Evolutionary conservation across 2,888 invertebrate genomes (phyloP), one percentile per base, ranked within the genome.

Genomic region (Drosophila rubida): DNA sequence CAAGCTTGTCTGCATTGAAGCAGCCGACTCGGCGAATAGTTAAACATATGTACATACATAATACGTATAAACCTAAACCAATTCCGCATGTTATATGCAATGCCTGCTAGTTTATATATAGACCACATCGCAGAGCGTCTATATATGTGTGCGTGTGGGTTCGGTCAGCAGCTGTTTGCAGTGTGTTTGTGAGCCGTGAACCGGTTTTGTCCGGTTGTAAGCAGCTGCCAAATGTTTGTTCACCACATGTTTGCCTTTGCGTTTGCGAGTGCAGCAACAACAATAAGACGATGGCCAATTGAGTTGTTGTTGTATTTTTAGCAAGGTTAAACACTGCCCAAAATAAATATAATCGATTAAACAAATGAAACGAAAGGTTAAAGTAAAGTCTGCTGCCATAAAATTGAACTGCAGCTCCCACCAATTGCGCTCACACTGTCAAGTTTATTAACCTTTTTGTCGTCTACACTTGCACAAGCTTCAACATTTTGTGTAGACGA

Each of bases 291-390:
- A 54, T 53, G 59, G 51, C 64, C 37, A 69, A 50, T 27, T 49
- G 30, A 25, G 2, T 46, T 62, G 44, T 62, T 59, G 53, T 53
- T 71, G 64, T 84, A 78, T 72, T 84, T 84, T 78, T 67, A 74
- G 82, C 82, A 82, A 82, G 82, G 84, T 78, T 82, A 78, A 60
- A 68, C 55, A 64, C 59, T 59, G 57, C 27, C 45, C 49, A 42
- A 49, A 64, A 57, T 25, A 58, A 44, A 41, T 63, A 80, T 50
- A 81, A 82, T 82, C 82, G 82, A 82, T 82, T 82, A 78, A 82
- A 82, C 84, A 84, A 82, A 65, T 73, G 80, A 84, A 82, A 60
- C 73, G 80, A 84, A 82, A 82, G 84, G 84, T 82, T 84, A 80
- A 81, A 73, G 46, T 64, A 67, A 77, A 66, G 25, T 57, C 30